Conservation (phyloP, 1,140 invertebrate genomes). For the Elymnias hypermnestra region DNA sequence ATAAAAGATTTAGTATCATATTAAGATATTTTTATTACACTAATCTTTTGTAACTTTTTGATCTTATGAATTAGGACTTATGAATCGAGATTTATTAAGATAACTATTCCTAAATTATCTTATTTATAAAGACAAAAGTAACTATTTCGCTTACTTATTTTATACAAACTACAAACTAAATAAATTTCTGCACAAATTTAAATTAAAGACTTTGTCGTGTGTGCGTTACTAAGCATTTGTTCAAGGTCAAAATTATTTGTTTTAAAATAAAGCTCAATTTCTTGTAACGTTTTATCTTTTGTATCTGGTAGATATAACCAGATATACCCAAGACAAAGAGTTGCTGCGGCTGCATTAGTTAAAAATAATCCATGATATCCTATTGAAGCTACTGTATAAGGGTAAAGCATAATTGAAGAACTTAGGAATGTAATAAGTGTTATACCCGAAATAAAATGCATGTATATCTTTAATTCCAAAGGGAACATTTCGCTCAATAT, state of each 20-base stretch:
- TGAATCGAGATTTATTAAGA: too few species aligned
- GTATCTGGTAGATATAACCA: conserved; percentile 26
- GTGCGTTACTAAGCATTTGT: conserved; percentile 11
- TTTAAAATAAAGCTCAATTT: conserved; percentile 30
- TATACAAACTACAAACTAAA: too few species aligned
- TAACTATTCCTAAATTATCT: too few species aligned
- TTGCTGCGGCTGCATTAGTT: conserved; percentile 10
- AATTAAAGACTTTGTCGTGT: conserved; percentile 15
- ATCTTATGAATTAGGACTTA: too few species aligned
- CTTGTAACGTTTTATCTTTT: conserved; percentile 26
- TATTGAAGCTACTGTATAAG: conserved; percentile 12
- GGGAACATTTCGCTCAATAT: conserved; percentile 25
- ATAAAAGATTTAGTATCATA: too few species aligned
- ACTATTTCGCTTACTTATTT: too few species aligned
- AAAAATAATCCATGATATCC: conserved; percentile 26
- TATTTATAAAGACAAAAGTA: too few species aligned
- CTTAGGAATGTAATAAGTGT: conserved; percentile 5
- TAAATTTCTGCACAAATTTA: too few species aligned
- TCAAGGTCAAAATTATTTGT: conserved; percentile 20
- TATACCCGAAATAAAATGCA: conserved; percentile 16
- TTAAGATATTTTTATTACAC: too few species aligned
- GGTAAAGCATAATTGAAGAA: conserved; percentile 16
- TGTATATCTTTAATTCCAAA: conserved; percentile 24
- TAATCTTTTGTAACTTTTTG: too few species aligned
- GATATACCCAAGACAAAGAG: conserved; percentile 11